Evolutionary conservation across 1,140 invertebrate species (phyloP).

Genomic region (Orchesella cincta): DNA sequence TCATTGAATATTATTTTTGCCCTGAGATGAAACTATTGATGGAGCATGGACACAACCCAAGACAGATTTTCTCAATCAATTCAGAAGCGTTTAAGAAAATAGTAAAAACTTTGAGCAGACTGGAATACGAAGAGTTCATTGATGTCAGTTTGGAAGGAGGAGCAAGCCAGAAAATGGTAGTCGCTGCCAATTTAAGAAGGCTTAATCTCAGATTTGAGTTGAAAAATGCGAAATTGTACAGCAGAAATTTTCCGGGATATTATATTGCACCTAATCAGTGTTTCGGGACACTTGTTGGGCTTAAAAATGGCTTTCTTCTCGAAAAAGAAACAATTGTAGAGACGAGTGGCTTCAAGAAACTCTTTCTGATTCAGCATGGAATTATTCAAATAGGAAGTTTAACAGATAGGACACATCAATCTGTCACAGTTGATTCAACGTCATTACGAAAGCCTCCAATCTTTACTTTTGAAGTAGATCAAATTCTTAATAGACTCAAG

Average conservation of each 20-base stretch:
- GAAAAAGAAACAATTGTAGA: not conserved
- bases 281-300: slow-evolving; percentile 6
- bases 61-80: not conserved
- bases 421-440: not conserved
- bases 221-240: not conserved
- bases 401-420: slow-evolving; percentile 16
- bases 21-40: not conserved
- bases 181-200: not conserved
- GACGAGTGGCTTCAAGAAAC: not conserved
- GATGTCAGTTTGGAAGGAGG: not conserved
- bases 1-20: not conserved
- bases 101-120: not conserved
- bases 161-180: not conserved
- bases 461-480: slow-evolving; percentile 40
- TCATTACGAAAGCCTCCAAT: slow-evolving; percentile 25
- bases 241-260: not conserved
- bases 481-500: slow-evolving; percentile 16
- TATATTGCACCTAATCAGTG: not conserved
- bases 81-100: not conserved
- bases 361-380: slow-evolving; percentile 40
- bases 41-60: not conserved
- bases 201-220: not conserved
- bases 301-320: not conserved
- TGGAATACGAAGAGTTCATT: not conserved
- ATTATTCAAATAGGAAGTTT: not conserved